Evolutionary conservation across 2,888 invertebrate species (phyloP).

Genomic region (Laspeyria flexula): DNA sequence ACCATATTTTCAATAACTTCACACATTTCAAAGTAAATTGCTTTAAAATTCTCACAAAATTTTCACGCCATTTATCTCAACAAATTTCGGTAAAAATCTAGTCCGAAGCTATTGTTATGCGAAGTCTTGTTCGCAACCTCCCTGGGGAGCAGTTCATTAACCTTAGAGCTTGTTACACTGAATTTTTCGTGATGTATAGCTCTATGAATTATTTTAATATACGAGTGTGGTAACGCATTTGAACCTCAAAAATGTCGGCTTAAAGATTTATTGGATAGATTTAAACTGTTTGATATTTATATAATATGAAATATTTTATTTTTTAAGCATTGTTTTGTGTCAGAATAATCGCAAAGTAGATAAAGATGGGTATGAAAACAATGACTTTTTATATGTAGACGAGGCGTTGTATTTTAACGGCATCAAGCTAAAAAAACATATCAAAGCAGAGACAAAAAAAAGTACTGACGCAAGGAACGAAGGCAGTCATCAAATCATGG

Average conservation of each 20-base stretch:
- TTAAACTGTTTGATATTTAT: background rate
- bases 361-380: too few species aligned
- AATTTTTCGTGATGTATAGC: slow-evolving; percentile 41
- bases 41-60: background rate
- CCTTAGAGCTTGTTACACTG: slow-evolving; percentile 29
- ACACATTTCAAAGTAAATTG: too few species aligned
- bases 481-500: too few species aligned
- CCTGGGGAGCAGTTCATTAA: slow-evolving; percentile 37
- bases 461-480: too few species aligned
- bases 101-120: background rate
- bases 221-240: slow-evolving; percentile 11
- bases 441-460: too few species aligned
- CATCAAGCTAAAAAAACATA: too few species aligned
- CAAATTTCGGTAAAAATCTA: background rate
- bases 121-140: slow-evolving; percentile 8
- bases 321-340: too few species aligned
- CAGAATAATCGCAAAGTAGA: too few species aligned
- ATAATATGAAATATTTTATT: background rate
- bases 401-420: too few species aligned
- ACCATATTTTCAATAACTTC: too few species aligned
- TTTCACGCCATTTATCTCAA: background rate
- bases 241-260: slow-evolving; percentile 13
- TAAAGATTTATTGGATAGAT: slow-evolving; percentile 25
- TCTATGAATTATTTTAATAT: slow-evolving; percentile 35
- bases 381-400: too few species aligned